phyloP scores from a whole-genome alignment of 2,113 vertebrate species.

The Carassius auratus region DNA sequence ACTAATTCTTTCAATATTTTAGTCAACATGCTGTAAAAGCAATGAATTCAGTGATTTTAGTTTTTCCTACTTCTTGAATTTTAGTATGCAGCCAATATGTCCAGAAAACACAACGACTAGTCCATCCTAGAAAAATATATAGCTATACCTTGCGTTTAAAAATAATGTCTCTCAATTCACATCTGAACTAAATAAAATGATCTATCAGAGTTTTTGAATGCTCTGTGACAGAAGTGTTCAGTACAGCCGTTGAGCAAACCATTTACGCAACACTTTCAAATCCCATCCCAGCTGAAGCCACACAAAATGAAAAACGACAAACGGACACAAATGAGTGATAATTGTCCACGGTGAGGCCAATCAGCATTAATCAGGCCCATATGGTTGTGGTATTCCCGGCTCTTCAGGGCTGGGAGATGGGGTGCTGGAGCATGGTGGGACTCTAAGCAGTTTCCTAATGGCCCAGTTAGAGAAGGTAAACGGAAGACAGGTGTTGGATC shows the following conservation, averaged over 20 bases:
- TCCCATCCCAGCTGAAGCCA: conserved; percentile 28
- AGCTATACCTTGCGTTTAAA: neutral
- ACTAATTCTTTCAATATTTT: neutral
- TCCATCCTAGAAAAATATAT: no score
- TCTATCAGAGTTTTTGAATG: neutral
- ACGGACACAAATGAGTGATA: conserved; percentile 71
- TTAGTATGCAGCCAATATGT: no score
- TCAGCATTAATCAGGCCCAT: conserved; percentile 53
- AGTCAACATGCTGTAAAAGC: neutral
- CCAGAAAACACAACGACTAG: no score
- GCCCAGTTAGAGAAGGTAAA: conserved; percentile 55
- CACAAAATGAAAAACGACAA: conserved; percentile 44
- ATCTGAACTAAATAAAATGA: neutral
- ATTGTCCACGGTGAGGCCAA: conserved; percentile 39
- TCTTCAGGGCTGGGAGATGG: conserved; percentile 39
- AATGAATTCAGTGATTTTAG: neutral
- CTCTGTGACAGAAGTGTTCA: neutral
- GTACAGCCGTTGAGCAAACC: neutral
- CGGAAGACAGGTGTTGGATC: conserved; percentile 54
- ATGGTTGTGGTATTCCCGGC: conserved; percentile 45
- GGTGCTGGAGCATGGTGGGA: conserved; percentile 49
- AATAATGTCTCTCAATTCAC: neutral
- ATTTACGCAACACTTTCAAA: neutral
- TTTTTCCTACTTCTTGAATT: no score
- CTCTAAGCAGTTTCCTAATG: conserved; percentile 54